Conservation (phyloP, 2,797 vertebrate species). For the Microtus obscurus region DNA sequence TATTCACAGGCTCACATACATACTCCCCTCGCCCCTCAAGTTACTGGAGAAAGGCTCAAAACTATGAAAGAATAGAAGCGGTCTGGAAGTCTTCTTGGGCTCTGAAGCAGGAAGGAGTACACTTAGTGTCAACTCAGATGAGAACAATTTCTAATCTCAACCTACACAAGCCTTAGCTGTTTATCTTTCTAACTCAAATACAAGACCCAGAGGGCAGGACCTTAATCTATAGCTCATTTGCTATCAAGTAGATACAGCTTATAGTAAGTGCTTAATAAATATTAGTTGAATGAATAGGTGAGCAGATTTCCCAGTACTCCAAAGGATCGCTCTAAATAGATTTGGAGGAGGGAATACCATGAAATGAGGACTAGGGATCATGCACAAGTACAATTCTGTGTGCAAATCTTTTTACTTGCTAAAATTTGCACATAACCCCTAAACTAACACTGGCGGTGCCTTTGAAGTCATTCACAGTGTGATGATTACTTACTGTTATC, state of each 20-base stretch:
- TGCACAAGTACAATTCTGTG: neutral
- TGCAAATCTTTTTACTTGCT: neutral
- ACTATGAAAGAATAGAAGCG: slow-evolving; percentile 11
- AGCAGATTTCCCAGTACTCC: slow-evolving; percentile 21
- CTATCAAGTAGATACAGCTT: slow-evolving; percentile 31
- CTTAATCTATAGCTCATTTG: slow-evolving; percentile 40
- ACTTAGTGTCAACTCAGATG: neutral
- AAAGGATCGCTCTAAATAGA: neutral
- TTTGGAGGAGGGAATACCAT: neutral
- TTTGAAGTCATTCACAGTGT: neutral
- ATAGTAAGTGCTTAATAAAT: slow-evolving; percentile 41
- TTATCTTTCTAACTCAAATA: slow-evolving; percentile 19
- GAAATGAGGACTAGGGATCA: slow-evolving; percentile 26
- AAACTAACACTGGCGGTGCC: slow-evolving; percentile 12
- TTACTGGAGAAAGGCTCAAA: slow-evolving; percentile 23
- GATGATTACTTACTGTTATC: neutral
- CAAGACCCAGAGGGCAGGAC: neutral
- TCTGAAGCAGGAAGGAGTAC: neutral
- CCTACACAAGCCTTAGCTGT: neutral
- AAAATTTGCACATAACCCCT: slow-evolving; percentile 51
- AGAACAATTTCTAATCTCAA: slow-evolving; percentile 36
- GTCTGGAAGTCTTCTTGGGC: slow-evolving; percentile 32
- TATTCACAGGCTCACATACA: neutral
- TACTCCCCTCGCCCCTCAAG: neutral
- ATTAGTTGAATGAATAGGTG: slow-evolving; percentile 22